Evolutionary conservation across 2,888 invertebrate species (phyloP).

Genomic region (Zootermopsis nevadensis): DNA sequence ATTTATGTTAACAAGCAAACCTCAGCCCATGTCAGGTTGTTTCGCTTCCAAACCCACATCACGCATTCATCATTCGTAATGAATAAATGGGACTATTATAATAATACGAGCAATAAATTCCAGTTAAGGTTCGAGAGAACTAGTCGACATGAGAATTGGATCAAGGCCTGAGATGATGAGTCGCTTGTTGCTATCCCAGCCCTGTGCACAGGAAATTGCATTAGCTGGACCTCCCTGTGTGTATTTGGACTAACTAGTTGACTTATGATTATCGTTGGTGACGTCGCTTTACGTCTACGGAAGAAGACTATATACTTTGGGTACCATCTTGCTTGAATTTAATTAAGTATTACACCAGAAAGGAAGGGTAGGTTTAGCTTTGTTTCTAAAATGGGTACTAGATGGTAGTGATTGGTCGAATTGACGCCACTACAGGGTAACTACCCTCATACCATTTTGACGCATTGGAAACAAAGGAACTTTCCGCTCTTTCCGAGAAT

Average conservation of each 20-base stretch:
- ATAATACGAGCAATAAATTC: conserved; percentile 36
- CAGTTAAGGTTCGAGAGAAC: conserved; percentile 26
- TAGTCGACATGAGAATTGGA: conserved; percentile 23
- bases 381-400: too few relatives aligned
- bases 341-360: too few relatives aligned
- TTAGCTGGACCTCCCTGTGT: conserved; percentile 2
- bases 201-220: conserved; percentile 24
- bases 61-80: conserved; percentile 28
- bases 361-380: too few relatives aligned
- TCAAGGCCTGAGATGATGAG: conserved; percentile 16
- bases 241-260: neutral
- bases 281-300: neutral
- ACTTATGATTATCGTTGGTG: neutral
- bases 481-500: too few relatives aligned
- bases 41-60: conserved; percentile 26
- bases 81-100: conserved; percentile 40
- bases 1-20: conserved; percentile 3
- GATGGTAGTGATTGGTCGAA: too few relatives aligned
- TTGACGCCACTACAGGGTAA: too few relatives aligned
- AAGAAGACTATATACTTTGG: too few relatives aligned
- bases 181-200: neutral
- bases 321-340: too few relatives aligned
- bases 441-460: too few relatives aligned
- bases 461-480: too few relatives aligned
- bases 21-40: neutral